Evolutionary conservation across 2,888 invertebrate genomes (phyloP).

Genomic region (Pseudococcus longispinus): DNA sequence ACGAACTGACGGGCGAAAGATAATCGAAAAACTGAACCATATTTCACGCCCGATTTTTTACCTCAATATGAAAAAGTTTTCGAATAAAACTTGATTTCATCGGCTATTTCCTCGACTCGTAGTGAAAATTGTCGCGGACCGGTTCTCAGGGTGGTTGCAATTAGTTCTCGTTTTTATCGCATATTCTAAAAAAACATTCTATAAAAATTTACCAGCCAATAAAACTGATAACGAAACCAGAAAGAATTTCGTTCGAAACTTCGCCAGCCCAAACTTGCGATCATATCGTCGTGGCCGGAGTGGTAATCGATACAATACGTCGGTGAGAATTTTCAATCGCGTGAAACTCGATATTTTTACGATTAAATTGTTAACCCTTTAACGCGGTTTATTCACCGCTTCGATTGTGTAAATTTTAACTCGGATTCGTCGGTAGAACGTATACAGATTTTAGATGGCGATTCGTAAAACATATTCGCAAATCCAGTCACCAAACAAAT

Average conservation of each 20-base stretch:
- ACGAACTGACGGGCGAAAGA: constrained; percentile 19
- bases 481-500: not conserved
- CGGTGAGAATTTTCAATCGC: not conserved
- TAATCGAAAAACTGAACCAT: constrained; percentile 35
- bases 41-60: constrained; percentile 1
- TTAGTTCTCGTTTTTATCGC: not conserved
- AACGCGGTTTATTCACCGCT: not conserved
- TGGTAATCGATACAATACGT: not conserved
- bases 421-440: not conserved
- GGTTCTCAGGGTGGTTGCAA: constrained; percentile 15
- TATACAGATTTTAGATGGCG: not conserved
- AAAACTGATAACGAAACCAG: constrained; percentile 3
- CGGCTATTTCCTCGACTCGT: not conserved
- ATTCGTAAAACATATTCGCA: not conserved
- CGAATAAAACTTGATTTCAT: constrained; percentile 34
- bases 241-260: not conserved
- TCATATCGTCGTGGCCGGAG: not conserved
- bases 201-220: constrained; percentile 8
- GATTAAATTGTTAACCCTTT: not conserved
- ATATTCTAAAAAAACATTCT: constrained; percentile 7
- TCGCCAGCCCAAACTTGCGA: not conserved
- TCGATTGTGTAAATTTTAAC: not conserved
- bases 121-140: not conserved
- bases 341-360: constrained; percentile 8
- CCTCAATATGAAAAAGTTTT: constrained; percentile 8